Conservation (phyloP, 1,140 invertebrate species). For the Oncopodura yosiiana region DNA sequence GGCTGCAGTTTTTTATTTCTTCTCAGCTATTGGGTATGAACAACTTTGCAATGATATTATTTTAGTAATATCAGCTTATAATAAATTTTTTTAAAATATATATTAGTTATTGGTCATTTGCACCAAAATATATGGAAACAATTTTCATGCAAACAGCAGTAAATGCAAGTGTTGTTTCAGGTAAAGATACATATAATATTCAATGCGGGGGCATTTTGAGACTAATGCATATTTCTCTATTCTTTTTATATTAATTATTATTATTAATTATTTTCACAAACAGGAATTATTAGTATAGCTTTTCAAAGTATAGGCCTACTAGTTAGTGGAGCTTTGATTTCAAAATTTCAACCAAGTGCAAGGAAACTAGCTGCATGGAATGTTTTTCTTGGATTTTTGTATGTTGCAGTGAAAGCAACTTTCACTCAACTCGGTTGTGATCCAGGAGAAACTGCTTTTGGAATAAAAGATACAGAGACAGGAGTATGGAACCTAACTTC, state of each 20-base stretch:
- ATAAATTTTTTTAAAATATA: background rate
- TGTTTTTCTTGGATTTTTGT: conserved; percentile 54
- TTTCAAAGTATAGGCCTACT: conserved; percentile 62
- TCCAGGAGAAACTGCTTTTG: conserved; percentile 9
- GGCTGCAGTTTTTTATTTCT: conserved; percentile 50
- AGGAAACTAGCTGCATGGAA: conserved; percentile 62
- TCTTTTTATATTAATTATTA: background rate
- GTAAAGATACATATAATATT: conserved; percentile 38
- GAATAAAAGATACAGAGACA: background rate
- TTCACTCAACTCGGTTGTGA: conserved; percentile 34
- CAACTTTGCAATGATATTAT: background rate
- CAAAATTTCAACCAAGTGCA: conserved; percentile 57
- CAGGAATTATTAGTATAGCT: conserved; percentile 50
- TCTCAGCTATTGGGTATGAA: conserved; percentile 57
- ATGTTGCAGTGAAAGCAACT: conserved; percentile 10
- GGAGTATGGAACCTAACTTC: conserved; percentile 25
- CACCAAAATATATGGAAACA: conserved; percentile 66
- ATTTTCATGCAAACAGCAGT: conserved; percentile 62
- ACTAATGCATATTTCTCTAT: background rate
- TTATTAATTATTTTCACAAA: background rate
- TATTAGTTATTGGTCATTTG: conserved; percentile 55
- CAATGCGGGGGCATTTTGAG: background rate
- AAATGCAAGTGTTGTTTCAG: conserved; percentile 55
- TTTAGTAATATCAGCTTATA: background rate
- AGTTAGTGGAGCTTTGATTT: conserved; percentile 56